Evolutionary conservation across 2,113 vertebrate species (phyloP).

Genomic region (Gnathonemus longibarbis): DNA sequence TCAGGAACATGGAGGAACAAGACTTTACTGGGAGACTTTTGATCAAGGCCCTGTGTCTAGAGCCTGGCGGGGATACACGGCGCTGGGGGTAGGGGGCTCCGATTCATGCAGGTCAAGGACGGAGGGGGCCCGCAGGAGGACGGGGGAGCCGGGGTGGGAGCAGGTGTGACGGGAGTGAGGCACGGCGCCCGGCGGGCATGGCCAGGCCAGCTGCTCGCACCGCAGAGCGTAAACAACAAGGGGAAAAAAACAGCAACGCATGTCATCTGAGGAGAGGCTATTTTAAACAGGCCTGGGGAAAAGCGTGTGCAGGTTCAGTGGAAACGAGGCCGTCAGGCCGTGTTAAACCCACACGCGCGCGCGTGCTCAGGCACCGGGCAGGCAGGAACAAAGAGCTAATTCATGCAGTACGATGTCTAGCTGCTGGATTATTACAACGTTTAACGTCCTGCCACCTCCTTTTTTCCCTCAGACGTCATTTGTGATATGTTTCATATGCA

Average conservation of each 20-base stretch:
- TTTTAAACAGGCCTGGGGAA: neutral
- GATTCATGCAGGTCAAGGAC: neutral
- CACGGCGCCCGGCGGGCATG: neutral
- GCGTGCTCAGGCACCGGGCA: neutral
- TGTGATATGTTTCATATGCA: neutral
- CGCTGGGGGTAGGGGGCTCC: neutral
- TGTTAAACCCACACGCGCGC: neutral
- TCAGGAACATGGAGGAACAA: neutral
- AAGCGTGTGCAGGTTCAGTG: neutral
- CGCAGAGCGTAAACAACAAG: constrained; percentile 3
- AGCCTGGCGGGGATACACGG: neutral
- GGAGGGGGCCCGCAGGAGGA: neutral
- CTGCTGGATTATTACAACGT: neutral
- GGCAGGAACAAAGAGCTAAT: neutral
- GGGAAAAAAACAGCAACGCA: neutral
- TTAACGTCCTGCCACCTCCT: neutral
- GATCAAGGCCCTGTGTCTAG: neutral
- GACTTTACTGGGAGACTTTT: neutral
- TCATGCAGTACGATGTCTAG: neutral
- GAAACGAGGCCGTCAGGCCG: neutral
- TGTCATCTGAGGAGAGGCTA: neutral
- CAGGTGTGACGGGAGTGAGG: neutral
- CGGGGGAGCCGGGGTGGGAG: neutral
- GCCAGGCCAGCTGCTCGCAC: neutral
- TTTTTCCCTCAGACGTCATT: neutral